Base-by-base conservation (phyloP, 1,140 invertebrate genomes). In the Hylaeus anthracinus region DNA sequence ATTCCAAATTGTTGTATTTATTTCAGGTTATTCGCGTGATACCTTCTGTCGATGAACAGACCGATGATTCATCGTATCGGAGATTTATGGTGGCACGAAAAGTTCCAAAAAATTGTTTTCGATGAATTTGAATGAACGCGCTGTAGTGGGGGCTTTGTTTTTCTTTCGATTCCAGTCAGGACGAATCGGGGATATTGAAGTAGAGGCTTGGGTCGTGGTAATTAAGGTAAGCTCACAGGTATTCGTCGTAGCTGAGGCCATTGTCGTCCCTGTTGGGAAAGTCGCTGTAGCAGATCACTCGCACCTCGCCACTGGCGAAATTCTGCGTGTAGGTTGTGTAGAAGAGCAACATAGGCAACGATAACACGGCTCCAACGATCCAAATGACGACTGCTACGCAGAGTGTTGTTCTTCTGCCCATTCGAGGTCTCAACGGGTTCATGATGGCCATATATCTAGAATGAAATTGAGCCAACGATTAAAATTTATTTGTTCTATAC, bases 361-460 rank as follows among this genome's bases (percentile, higher is more conserved):
- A 97, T 51, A 98, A 94, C 12, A 96, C 91, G 0, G 95, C 95
- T 6, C 97, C 96, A 6, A 95, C 92, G 1, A 96, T 90, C 98
- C 98, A 99, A 75, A 98, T 98, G 41, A 95, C 93, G 1, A 96
- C 93, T 0, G 97, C 97, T 60, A 98, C 96, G 79, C 95, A 95
- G n/a, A 98, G 92, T 1, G 98, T 98, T 0, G 96, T 95, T 48
- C 95, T 94, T 84, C 96, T 95, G 5, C 98, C 97, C 94, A 98
- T 96, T 65, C 97, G 94, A 5, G 97, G 97, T 82, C 96, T 94
- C 80, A 99, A 93, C 0, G 98, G 98, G 90, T 97, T 97, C 94
- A 99, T 97, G 84, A 99, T 98, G 45, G 98, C 98, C 93, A 97
- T 96, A 90, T 98, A 98, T 88, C 98, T 98, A 94, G 3, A 92